A percentile compares a stretch with the other conserved stretches of the same genome.
These are phyloP conservation scores for Trachelipus rathkii DNA, from an alignment of 1,140 invertebrate species.

Conservation along the genomic window DNA sequence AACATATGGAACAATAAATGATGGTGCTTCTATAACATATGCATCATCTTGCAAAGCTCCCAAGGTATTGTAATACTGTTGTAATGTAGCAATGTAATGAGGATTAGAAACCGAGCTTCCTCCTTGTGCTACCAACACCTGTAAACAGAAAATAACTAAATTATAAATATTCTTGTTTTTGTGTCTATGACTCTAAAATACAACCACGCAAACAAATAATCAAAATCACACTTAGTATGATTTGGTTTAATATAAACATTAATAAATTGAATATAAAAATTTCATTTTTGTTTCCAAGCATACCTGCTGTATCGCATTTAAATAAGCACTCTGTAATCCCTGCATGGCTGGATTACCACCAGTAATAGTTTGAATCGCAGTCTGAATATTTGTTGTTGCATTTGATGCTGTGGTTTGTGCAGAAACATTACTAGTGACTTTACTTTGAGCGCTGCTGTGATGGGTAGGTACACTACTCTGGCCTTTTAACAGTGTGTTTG, in stretches of 20 bases:
- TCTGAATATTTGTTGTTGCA: conserved; percentile 34
- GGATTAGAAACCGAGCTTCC: neutral
- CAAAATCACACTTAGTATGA: too few relatives aligned
- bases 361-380: conserved; percentile 43
- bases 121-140: conserved; percentile 5
- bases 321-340: conserved; percentile 43
- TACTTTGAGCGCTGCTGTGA: neutral
- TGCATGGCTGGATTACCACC: conserved; percentile 37
- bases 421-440: neutral
- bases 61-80: conserved; percentile 44
- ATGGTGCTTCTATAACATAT: conserved; percentile 44
- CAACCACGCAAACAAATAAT: too few relatives aligned
- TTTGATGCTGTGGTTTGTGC: conserved; percentile 13
- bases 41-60: conserved; percentile 42
- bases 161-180: too few relatives aligned
- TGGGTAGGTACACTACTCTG: conserved; percentile 35
- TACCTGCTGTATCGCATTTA: conserved; percentile 44
- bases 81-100: conserved; percentile 40
- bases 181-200: too few relatives aligned
- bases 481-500: conserved; percentile 41
- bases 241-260: too few relatives aligned
- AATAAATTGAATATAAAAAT: too few relatives aligned
- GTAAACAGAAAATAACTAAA: neutral
- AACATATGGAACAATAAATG: conserved; percentile 44
- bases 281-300: neutral